phyloP scores from a whole-genome alignment of 2,797 vertebrate genomes.

The Myotis planiceps region DNA sequence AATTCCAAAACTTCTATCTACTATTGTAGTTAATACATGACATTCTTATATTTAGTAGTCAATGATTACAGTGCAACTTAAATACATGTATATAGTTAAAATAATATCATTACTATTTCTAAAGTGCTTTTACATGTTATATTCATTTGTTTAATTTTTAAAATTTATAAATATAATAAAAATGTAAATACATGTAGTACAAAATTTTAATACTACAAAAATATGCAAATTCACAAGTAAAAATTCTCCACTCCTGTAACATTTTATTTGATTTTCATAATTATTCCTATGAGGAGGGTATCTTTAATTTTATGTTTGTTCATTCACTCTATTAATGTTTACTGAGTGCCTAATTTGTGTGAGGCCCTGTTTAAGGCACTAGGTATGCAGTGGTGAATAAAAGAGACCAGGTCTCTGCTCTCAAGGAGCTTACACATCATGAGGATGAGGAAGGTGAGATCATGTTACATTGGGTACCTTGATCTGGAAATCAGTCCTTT shows the following conservation, averaged over 20 bases:
- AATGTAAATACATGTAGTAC: neutral
- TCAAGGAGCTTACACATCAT: neutral
- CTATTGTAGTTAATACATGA: neutral
- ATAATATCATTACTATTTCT: neutral
- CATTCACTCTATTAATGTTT: neutral
- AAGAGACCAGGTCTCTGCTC: neutral
- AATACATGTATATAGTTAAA: neutral
- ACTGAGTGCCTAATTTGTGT: neutral
- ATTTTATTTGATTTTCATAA: constrained; percentile 23
- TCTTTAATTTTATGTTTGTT: neutral
- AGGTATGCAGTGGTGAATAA: neutral
- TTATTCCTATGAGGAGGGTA: neutral
- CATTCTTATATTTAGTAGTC: constrained; percentile 8
- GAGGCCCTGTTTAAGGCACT: neutral
- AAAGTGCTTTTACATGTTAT: neutral
- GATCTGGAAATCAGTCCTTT: neutral
- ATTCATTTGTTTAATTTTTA: constrained; percentile 35
- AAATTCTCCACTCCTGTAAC: neutral
- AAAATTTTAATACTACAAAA: constrained; percentile 19
- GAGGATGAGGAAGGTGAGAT: neutral
- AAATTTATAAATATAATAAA: constrained; percentile 14
- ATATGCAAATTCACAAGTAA: constrained; percentile 39
- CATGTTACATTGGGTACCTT: neutral
- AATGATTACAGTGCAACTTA: constrained; percentile 4
- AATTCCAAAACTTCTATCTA: neutral